Conservation (phyloP, 1,140 invertebrate species). For the Chrysopa pallens region DNA sequence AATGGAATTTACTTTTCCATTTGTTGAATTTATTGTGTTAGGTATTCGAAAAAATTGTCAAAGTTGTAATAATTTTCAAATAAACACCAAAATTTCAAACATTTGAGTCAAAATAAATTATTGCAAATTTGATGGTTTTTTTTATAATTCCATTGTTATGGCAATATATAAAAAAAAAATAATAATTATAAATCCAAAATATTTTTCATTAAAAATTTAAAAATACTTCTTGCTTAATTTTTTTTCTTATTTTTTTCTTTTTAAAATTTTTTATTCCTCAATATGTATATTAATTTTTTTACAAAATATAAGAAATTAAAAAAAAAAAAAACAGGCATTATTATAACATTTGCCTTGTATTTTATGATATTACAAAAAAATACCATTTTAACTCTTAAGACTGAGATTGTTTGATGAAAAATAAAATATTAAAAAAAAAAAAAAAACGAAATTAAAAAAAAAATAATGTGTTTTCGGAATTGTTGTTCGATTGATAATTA, state of each 20-base stretch:
- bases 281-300: too few relatives aligned
- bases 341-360: too few relatives aligned
- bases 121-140: background rate
- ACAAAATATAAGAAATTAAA: too few relatives aligned
- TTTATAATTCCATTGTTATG: background rate
- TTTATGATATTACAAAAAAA: background rate
- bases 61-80: background rate
- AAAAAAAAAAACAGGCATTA: too few relatives aligned
- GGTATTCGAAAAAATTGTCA: too few relatives aligned
- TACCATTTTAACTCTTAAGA: background rate
- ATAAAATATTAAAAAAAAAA: background rate
- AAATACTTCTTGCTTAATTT: too few relatives aligned
- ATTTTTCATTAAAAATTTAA: too few relatives aligned
- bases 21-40: too few relatives aligned
- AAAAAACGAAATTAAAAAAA: background rate
- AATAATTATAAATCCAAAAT: background rate
- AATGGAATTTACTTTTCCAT: too few relatives aligned
- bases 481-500: background rate
- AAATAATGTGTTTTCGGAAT: background rate
- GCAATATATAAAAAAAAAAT: background rate
- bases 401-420: background rate
- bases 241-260: too few relatives aligned
- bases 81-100: background rate
- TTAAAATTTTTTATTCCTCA: too few relatives aligned
- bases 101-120: background rate